Base-by-base conservation (phyloP, 2,113 vertebrate genomes). In the Hippocampus abdominalis region DNA sequence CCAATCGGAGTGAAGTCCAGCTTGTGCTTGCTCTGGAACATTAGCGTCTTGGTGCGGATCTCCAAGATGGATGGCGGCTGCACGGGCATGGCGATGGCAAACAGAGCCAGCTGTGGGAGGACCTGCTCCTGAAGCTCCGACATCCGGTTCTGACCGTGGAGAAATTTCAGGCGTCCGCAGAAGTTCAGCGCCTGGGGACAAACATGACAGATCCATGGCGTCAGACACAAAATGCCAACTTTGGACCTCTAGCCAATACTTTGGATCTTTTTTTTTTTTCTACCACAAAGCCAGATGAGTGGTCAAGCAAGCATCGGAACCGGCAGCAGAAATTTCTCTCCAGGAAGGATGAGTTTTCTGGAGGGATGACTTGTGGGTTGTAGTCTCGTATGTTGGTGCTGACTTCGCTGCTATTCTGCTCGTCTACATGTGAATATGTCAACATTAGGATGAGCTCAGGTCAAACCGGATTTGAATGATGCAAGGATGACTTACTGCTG, bases 271-370 rank as follows among this genome's bases (percentile, higher is more conserved):
- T 2, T 29, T 10, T 36, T 36, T 9, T 36, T 0, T 4, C 32
- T 84, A 94, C 94, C 89, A 93, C 81, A 80, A 95, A 94, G 66
- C 93, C 93, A 0, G 94, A 93, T 32, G 93, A 94, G 75, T 92
- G 93, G 88, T 94, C 94, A 21, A 94, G 88, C n/a, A 95, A 89
- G 80, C 94, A 95, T 70, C 92, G 90, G 73, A 95, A 94, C 0
- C 89, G 87, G 60, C 94, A 95, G 79, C 91, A 84, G 29, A 94
- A 94, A 81, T 84, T 93, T 60, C 93, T 91, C 82, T 94, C 93
- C 79, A 94, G 90, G 80, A 93, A 93, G 60, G 91, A 91, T 0
- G 92, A 93, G 81, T 93, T 93, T 60, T 94, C 93, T 1, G 88
- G 90, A 1, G 91, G 92, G 48, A 93, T 66, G 68, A 75, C 66